These are phyloP conservation scores for Hestina assimilis DNA, from an alignment of 1,140 invertebrate genomes.

Conservation along the genomic window DNA sequence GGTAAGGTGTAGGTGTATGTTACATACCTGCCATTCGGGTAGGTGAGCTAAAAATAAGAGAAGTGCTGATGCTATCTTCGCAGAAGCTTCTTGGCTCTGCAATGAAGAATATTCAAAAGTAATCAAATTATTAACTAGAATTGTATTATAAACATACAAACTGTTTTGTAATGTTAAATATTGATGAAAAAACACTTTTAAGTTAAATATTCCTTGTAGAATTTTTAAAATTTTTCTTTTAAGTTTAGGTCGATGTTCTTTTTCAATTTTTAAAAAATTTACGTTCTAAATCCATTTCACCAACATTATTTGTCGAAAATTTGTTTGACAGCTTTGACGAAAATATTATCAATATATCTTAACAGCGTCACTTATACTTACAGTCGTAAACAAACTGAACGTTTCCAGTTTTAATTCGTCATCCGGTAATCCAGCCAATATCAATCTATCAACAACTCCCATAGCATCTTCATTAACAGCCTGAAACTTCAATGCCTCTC, in stretches of 20 bases:
- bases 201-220: too few relatives aligned
- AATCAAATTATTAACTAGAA: neutral
- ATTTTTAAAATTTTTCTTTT: too few relatives aligned
- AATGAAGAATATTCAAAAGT: conserved; percentile 18
- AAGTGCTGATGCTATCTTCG: conserved; percentile 52
- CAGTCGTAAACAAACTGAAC: conserved; percentile 59
- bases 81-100: conserved; percentile 64
- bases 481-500: conserved; percentile 22
- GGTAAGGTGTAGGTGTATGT: neutral
- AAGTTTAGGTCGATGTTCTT: too few relatives aligned
- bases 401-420: conserved; percentile 43
- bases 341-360: too few relatives aligned
- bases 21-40: conserved; percentile 48
- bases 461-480: conserved; percentile 27
- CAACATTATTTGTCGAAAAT: too few relatives aligned
- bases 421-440: conserved; percentile 41
- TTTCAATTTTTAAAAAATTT: too few relatives aligned
- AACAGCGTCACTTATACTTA: conserved; percentile 38
- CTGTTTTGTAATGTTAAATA: too few relatives aligned
- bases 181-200: too few relatives aligned
- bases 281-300: too few relatives aligned
- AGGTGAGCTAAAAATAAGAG: conserved; percentile 45
- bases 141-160: too few relatives aligned
- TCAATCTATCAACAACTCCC: conserved; percentile 50
- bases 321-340: too few relatives aligned